Percentiles rank a stretch among this genome's conserved stretches.
Conservation (phyloP, 1,140 invertebrate genomes). For the Oncopodura yosiiana region DNA sequence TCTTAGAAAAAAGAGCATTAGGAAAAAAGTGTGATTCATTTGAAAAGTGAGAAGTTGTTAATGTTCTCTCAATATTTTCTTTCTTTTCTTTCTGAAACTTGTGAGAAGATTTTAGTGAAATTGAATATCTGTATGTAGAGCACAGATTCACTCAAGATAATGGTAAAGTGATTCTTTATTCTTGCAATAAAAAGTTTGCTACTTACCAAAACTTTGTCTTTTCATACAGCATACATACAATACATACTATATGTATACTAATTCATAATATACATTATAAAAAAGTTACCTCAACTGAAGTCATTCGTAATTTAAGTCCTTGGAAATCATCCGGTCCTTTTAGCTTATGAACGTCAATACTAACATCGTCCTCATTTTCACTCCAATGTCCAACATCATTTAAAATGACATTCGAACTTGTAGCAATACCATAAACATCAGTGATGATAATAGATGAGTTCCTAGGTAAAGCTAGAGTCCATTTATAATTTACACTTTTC, state of each 20-base stretch:
- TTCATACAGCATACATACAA: no score
- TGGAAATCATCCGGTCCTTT: conserved; percentile 12
- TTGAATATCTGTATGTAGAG: no score
- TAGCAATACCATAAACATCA: conserved; percentile 23
- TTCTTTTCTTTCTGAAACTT: no score
- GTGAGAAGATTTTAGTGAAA: no score
- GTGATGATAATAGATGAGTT: conserved; percentile 8
- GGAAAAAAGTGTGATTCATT: no score
- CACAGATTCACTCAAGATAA: neutral
- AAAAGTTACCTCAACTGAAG: conserved; percentile 16
- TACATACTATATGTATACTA: no score
- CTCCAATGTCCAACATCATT: conserved; percentile 21
- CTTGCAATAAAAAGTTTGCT: neutral
- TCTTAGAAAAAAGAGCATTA: no score
- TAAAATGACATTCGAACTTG: conserved; percentile 6
- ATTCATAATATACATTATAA: no score
- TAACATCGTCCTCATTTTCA: neutral
- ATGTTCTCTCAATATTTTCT: no score
- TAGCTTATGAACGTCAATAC: neutral
- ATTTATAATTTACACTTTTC: conserved; percentile 24
- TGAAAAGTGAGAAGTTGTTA: no score
- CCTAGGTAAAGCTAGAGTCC: conserved; percentile 9
- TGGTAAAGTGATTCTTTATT: no score
- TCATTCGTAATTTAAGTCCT: conserved; percentile 14
- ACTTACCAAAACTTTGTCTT: neutral